Conservation (phyloP, 2,888 invertebrate species). For the Drosophila austrosaltans region DNA sequence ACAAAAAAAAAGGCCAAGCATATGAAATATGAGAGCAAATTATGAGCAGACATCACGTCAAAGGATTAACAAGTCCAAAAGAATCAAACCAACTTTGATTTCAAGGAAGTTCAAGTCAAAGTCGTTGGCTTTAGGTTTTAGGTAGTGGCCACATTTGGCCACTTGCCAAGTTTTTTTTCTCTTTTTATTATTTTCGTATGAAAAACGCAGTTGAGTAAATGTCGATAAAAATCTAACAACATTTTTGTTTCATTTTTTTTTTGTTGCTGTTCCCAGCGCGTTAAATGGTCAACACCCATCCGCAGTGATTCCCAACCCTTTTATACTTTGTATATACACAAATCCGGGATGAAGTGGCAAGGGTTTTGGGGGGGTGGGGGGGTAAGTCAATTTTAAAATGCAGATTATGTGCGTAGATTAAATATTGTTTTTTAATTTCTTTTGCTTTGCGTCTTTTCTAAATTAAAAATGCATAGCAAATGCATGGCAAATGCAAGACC, state of each 20-base stretch:
- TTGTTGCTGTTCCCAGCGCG: conserved; percentile 49
- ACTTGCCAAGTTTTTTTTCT: conserved; percentile 1
- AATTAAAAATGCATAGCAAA: conserved; percentile 65
- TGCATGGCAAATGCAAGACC: conserved; percentile 47
- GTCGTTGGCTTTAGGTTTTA: conserved; percentile 9
- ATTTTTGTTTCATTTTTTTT: conserved; percentile 24
- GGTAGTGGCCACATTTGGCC: not conserved
- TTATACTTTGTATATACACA: conserved; percentile 8
- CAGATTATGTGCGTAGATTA: conserved; percentile 78
- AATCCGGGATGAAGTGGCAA: not conserved
- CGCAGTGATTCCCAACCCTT: conserved; percentile 18
- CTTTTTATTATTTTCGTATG: conserved; percentile 12
- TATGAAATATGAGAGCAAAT: conserved; percentile 79
- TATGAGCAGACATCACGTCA: conserved; percentile 77
- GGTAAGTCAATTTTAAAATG: conserved; percentile 64
- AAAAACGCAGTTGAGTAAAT: conserved; percentile 45
- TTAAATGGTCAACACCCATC: conserved; percentile 79
- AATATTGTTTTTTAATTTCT: conserved; percentile 77
- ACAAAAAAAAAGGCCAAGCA: conserved; percentile 13
- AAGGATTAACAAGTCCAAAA: conserved; percentile 77
- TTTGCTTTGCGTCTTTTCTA: conserved; percentile 28
- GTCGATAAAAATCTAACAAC: conserved; percentile 74
- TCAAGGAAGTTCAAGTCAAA: conserved; percentile 68
- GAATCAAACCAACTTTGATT: conserved; percentile 68
- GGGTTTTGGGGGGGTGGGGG: not conserved